Percentiles rank a stretch among this genome's conserved stretches.
Evolutionary conservation across 2,113 vertebrate species (phyloP).

Genomic region (Tragelaphus scriptus): DNA sequence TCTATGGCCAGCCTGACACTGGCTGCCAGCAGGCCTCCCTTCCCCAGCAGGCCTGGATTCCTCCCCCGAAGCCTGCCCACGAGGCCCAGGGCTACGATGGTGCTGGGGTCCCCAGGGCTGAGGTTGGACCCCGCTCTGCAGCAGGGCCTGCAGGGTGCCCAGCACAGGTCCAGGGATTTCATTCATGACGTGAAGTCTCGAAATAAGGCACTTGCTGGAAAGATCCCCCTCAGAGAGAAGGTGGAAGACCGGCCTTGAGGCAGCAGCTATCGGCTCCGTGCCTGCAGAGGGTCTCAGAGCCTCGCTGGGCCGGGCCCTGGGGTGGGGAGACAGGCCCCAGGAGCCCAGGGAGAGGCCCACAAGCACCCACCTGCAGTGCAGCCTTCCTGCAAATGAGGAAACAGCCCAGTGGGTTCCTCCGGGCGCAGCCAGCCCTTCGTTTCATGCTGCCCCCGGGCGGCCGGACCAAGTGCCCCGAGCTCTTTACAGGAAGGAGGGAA

Average conservation of each 20-base stretch:
- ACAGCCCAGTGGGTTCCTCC: accelerated
- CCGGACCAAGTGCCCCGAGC: accelerated
- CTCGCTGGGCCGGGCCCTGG: not conserved
- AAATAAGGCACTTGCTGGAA: not conserved
- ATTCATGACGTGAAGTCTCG: not conserved
- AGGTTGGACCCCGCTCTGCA: not conserved
- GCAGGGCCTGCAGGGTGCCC: not conserved
- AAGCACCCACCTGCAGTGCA: too few species aligned
- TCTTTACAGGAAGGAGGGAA: not conserved
- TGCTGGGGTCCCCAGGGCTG: not conserved
- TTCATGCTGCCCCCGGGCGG: not conserved
- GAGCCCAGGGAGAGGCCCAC: not conserved
- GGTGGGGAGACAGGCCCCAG: not conserved
- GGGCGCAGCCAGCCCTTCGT: accelerated
- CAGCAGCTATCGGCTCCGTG: not conserved
- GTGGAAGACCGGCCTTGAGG: not conserved
- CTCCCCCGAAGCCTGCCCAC: not conserved
- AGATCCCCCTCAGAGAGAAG: not conserved
- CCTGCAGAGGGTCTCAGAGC: too few species aligned
- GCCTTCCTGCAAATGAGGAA: too few species aligned
- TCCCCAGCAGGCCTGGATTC: not conserved
- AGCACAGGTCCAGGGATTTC: not conserved
- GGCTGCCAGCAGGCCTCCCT: not conserved
- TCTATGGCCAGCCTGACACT: accelerated
- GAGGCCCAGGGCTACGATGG: not conserved